phyloP scores from a whole-genome alignment of 2,888 invertebrate genomes.

The Syrista parreyssii region DNA sequence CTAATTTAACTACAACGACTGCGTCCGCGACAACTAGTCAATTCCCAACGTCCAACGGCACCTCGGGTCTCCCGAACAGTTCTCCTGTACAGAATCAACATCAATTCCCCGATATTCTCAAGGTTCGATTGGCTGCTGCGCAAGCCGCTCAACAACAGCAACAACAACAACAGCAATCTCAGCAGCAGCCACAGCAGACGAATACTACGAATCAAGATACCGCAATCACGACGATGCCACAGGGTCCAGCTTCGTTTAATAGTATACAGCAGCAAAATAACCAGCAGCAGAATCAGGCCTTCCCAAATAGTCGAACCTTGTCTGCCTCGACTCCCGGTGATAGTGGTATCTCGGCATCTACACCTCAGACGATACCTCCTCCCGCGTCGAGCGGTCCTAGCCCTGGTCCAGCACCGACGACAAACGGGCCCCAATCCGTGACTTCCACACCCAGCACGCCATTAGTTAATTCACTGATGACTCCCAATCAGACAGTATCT shows the following conservation, averaged over 20 bases:
- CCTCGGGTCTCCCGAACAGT: constrained; percentile 65
- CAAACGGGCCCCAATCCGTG: constrained; percentile 64
- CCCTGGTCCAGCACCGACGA: constrained; percentile 56
- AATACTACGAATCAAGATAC: constrained; percentile 58
- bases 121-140: constrained; percentile 69
- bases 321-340: constrained; percentile 59
- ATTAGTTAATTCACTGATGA: constrained; percentile 68
- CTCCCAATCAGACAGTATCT: constrained; percentile 73
- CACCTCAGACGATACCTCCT: constrained; percentile 67
- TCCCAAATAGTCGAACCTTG: constrained; percentile 62
- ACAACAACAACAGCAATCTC: constrained; percentile 47
- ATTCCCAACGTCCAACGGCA: constrained; percentile 72
- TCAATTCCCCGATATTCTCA: constrained; percentile 72
- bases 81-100: constrained; percentile 69
- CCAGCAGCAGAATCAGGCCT: constrained; percentile 59
- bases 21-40: constrained; percentile 70
- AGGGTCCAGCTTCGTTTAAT: constrained; percentile 72
- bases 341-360: constrained; percentile 66
- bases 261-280: constrained; percentile 55
- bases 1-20: constrained; percentile 68
- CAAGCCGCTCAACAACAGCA: constrained; percentile 52
- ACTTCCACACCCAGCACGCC: constrained; percentile 63
- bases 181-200: constrained; percentile 62
- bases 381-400: constrained; percentile 61
- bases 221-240: constrained; percentile 55